phyloP scores from a whole-genome alignment of 2,113 vertebrate species.

The Sterrhoptilus dennistouni region DNA sequence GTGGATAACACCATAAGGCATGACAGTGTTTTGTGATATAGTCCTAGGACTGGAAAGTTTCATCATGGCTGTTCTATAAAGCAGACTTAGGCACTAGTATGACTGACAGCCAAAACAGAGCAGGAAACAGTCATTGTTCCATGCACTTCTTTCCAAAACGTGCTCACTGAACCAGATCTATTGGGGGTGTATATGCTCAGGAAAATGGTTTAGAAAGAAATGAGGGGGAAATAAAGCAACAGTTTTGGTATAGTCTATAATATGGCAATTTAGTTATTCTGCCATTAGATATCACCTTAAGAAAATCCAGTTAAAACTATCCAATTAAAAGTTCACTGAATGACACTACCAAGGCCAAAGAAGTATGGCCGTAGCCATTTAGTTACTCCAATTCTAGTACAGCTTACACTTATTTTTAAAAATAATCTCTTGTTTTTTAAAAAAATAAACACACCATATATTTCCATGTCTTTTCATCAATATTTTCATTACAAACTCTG shows the following conservation, averaged over 20 bases:
- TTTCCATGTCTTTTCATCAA: background rate
- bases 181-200: background rate
- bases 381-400: background rate
- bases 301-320: background rate
- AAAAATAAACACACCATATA: background rate
- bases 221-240: background rate
- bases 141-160: background rate
- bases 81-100: background rate
- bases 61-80: background rate
- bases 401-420: background rate
- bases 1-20: background rate
- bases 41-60: background rate
- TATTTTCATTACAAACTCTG: background rate
- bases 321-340: background rate
- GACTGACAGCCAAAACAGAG: background rate
- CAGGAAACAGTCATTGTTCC: background rate
- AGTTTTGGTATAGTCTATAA: background rate
- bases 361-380: background rate
- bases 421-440: background rate
- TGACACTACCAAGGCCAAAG: background rate
- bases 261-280: background rate
- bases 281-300: background rate
- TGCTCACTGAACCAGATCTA: background rate
- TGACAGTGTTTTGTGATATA: background rate
- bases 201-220: background rate